Percentiles rank a stretch among this genome's conserved stretches.
phyloP scores from a whole-genome alignment of 2,113 vertebrate species.

The Brachirus orientalis region DNA sequence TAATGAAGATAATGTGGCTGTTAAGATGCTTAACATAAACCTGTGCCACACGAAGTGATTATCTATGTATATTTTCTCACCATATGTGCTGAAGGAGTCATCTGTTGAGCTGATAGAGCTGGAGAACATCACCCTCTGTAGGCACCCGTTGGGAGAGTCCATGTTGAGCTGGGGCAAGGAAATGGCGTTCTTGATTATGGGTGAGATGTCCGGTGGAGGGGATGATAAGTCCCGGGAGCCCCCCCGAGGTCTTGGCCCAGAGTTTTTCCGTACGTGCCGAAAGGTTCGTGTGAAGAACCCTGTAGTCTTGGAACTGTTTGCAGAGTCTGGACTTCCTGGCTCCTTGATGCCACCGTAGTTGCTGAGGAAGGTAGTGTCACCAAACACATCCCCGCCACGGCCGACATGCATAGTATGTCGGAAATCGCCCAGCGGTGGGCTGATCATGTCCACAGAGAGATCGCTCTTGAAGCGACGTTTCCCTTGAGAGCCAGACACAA shows the following conservation, averaged over 20 bases:
- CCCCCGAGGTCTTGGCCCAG: conserved; percentile 65
- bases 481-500: conserved; percentile 87
- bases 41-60: conserved; percentile 20
- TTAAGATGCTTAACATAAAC: conserved; percentile 41
- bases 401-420: conserved; percentile 98
- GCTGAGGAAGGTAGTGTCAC: conserved; percentile 97
- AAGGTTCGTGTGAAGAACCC: conserved; percentile 88
- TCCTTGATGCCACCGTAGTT: conserved; percentile 83
- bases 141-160: conserved; percentile 74
- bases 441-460: conserved; percentile 95
- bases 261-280: conserved; percentile 83
- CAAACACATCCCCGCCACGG: conserved; percentile 92
- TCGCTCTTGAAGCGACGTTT: conserved; percentile 87
- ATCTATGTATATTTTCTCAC: conserved; percentile 77
- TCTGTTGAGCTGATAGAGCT: conserved; percentile 81
- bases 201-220: conserved; percentile 86
- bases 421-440: conserved; percentile 92
- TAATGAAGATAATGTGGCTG: conserved; percentile 39
- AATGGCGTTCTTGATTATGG: conserved; percentile 96
- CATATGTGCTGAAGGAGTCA: conserved; percentile 83
- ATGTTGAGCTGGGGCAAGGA: conserved; percentile 90
- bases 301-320: conserved; percentile 68
- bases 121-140: conserved; percentile 82
- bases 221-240: conserved; percentile 78
- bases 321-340: conserved; percentile 71